A percentile compares a stretch with the other conserved stretches of the same genome.
Conservation (phyloP, 2,888 invertebrate genomes). For the Bursaphelenchus okinawaensis region DNA sequence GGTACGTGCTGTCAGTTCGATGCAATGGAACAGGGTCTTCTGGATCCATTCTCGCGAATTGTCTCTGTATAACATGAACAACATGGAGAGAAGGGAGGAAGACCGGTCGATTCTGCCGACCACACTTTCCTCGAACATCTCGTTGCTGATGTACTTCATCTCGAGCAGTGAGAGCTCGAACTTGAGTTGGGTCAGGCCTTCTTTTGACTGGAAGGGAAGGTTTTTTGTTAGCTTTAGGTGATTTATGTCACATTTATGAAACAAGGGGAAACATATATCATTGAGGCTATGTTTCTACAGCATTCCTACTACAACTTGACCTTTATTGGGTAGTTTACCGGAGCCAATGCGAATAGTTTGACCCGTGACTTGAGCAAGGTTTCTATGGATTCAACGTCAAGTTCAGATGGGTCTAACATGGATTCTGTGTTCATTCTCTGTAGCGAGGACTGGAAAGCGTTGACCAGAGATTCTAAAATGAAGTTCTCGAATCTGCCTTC, state of each 20-base stretch:
- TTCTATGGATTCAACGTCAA: conserved; percentile 27
- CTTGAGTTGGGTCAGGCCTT: conserved; percentile 18
- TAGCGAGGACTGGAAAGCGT: conserved; percentile 17
- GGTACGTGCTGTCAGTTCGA: conserved; percentile 28
- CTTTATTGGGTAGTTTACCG: conserved; percentile 18
- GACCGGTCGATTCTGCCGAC: conserved; percentile 13
- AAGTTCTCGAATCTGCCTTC: conserved; percentile 28
- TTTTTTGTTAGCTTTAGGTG: background rate
- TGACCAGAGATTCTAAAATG: conserved; percentile 25
- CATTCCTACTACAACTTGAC: too few relatives aligned
- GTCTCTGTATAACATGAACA: conserved; percentile 12
- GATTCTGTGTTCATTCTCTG: conserved; percentile 8
- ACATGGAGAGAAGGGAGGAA: conserved; percentile 17
- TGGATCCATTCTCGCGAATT: conserved; percentile 31
- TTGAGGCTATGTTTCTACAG: too few relatives aligned
- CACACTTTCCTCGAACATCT: background rate
- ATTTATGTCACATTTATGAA: background rate
- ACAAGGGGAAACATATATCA: background rate
- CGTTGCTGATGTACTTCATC: conserved; percentile 23
- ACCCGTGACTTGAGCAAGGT: conserved; percentile 22
- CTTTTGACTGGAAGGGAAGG: conserved; percentile 20
- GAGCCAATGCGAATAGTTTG: conserved; percentile 16
- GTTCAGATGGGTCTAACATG: background rate
- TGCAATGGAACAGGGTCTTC: conserved; percentile 26
- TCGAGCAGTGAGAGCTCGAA: conserved; percentile 31